phyloP scores from a whole-genome alignment of 2,113 vertebrate genomes.

The Eptesicus fuscus region DNA sequence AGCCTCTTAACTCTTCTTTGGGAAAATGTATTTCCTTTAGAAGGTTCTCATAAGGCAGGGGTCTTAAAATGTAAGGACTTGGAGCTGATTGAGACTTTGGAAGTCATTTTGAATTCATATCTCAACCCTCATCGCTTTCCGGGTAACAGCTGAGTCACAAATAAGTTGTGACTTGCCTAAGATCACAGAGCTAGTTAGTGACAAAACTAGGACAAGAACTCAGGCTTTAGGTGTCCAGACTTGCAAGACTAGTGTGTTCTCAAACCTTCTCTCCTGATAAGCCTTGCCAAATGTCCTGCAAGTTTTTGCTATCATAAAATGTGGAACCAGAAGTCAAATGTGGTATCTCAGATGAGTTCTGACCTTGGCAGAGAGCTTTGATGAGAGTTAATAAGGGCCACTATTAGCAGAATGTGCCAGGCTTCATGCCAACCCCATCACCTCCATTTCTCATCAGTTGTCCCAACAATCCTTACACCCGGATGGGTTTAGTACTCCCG shows the following conservation, averaged over 20 bases:
- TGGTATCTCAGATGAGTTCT: background rate
- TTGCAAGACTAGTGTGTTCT: background rate
- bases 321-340: background rate
- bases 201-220: constrained; percentile 25
- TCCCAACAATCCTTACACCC: background rate
- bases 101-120: background rate
- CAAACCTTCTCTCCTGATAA: background rate
- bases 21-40: background rate
- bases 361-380: background rate
- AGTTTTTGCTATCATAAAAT: background rate
- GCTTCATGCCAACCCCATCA: background rate
- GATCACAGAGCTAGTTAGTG: constrained; percentile 11
- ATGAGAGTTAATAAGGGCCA: background rate
- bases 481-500: background rate
- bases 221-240: constrained; percentile 10
- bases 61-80: background rate
- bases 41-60: background rate
- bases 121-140: background rate
- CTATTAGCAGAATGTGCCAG: background rate
- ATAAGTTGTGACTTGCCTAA: constrained; percentile 48
- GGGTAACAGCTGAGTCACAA: constrained; percentile 43
- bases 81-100: background rate
- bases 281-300: background rate
- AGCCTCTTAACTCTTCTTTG: background rate
- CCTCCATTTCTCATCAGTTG: background rate